phyloP scores from a whole-genome alignment of 2,797 vertebrate genomes.

The Caiman crocodilus region DNA sequence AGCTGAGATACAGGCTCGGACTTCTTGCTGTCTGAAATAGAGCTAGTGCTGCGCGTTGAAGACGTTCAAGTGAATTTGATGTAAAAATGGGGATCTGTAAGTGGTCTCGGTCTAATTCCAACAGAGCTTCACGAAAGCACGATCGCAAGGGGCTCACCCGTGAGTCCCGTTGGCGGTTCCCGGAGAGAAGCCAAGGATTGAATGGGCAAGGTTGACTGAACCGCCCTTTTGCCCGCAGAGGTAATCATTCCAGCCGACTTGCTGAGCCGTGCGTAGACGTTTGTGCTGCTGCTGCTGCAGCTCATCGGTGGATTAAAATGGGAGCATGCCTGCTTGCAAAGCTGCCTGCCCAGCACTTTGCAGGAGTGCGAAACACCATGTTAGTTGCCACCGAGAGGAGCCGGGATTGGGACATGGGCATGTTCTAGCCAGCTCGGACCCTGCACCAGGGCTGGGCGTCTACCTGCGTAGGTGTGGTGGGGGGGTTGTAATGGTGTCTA shows the following conservation, averaged over 20 bases:
- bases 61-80: background rate
- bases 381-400: too few species aligned
- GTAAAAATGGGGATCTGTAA: background rate
- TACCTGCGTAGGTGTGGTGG: background rate
- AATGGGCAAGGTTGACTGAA: background rate
- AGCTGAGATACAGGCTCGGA: conserved; percentile 1
- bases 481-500: background rate
- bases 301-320: background rate
- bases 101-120: background rate
- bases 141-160: too few species aligned
- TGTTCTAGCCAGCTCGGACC: too few species aligned
- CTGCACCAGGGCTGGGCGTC: too few species aligned
- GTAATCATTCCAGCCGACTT: accelerated
- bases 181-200: background rate
- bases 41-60: conserved; percentile 3
- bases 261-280: background rate
- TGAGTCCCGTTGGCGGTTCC: background rate
- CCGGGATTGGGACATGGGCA: background rate
- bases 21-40: conserved; percentile 43
- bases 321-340: accelerated
- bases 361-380: accelerated
- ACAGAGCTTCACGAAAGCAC: too few species aligned
- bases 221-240: background rate
- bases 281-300: background rate
- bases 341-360: background rate